A percentile compares a stretch with the other conserved stretches of the same genome.
Conservation (phyloP, 2,113 vertebrate genomes). For the Ochotona curzoniae region DNA sequence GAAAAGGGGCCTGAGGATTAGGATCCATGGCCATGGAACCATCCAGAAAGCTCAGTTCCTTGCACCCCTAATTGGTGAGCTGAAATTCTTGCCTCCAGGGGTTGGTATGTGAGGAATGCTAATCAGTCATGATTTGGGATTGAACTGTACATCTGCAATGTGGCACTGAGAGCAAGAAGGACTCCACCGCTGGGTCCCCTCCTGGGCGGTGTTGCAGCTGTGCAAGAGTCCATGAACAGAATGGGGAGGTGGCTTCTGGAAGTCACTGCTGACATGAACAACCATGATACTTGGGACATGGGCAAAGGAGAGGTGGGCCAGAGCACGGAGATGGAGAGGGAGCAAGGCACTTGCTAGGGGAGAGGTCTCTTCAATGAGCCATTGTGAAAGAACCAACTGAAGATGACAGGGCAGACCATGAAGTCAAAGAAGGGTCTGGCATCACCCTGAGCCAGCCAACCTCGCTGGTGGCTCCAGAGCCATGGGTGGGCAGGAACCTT, state of each 20-base stretch:
- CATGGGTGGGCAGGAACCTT: not conserved
- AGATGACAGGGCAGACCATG: too few species aligned
- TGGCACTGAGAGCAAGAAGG: fast-evolving
- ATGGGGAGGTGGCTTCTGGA: not conserved
- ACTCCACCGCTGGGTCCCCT: not conserved
- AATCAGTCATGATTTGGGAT: not conserved
- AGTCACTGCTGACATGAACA: not conserved
- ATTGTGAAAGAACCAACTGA: not conserved
- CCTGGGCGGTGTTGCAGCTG: too few species aligned
- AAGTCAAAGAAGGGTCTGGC: not conserved
- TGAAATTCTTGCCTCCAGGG: not conserved
- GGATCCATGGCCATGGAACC: not conserved
- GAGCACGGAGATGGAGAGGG: not conserved
- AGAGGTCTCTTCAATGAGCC: not conserved
- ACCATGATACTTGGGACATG: not conserved
- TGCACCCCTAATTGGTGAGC: not conserved
- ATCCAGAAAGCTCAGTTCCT: not conserved
- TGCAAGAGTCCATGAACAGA: too few species aligned
- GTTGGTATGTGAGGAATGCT: not conserved
- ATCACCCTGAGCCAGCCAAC: too few species aligned
- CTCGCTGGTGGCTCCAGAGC: not conserved
- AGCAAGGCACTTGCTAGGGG: not conserved
- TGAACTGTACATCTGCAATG: not conserved
- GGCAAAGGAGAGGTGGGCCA: not conserved
- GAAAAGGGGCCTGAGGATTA: not conserved